phyloP scores from a whole-genome alignment of 2,888 invertebrate species.

The Acrobasis consociella region DNA sequence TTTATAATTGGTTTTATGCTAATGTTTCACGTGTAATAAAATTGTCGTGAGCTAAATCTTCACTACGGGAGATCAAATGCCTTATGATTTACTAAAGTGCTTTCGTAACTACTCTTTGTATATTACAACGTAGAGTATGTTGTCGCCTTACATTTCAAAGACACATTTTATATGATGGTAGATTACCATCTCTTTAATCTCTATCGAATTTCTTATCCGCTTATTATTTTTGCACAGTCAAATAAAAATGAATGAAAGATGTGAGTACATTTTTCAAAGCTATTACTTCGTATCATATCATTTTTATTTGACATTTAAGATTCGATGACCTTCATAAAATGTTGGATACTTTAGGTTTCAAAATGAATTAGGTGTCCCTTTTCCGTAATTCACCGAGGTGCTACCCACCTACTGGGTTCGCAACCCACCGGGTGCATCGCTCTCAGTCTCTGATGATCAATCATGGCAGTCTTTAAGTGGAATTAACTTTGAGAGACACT shows the following conservation, averaged over 20 bases:
- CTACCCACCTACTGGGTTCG: conserved; percentile 1
- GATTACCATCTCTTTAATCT: no score
- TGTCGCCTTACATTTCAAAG: no score
- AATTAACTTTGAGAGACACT: neutral
- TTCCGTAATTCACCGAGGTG: neutral
- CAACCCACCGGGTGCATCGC: conserved; percentile 5
- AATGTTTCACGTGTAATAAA: conserved; percentile 29
- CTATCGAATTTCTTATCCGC: no score
- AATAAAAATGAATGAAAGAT: neutral
- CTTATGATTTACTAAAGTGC: neutral
- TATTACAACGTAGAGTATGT: no score
- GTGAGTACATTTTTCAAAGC: no score
- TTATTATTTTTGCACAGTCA: neutral
- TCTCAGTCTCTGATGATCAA: conserved; percentile 2
- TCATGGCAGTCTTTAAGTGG: neutral
- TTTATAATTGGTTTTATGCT: conserved; percentile 38
- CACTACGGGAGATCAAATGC: neutral
- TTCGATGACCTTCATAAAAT: neutral
- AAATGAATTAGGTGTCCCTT: neutral
- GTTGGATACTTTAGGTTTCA: neutral
- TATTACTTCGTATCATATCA: neutral
- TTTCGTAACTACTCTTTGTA: neutral
- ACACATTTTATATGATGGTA: no score
- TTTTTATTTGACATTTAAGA: neutral
- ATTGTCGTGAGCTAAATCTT: conserved; percentile 23